A percentile compares a stretch with the other conserved stretches of the same genome.
Evolutionary conservation across 1,140 invertebrate genomes (phyloP).

Genomic region (Eciton burchellii): DNA sequence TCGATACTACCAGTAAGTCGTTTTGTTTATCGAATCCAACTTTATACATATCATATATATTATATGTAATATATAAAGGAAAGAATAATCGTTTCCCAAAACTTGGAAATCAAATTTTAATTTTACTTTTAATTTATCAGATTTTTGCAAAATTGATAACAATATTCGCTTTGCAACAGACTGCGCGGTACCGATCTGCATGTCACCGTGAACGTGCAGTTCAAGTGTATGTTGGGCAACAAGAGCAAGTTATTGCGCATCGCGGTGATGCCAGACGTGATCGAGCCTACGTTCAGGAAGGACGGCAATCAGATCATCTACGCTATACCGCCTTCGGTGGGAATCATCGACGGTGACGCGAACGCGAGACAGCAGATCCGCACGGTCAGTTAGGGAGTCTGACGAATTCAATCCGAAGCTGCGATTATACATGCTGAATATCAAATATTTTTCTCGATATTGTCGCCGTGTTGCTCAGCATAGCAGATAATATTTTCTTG

Average conservation of each 20-base stretch:
- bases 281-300: constrained; percentile 88
- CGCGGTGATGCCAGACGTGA: constrained; percentile 87
- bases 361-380: constrained; percentile 76
- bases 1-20: constrained; percentile 90
- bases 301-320: constrained; percentile 86
- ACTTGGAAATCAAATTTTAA: not conserved
- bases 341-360: constrained; percentile 78
- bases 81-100: not conserved
- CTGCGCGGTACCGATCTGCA: constrained; percentile 87
- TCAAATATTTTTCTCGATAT: constrained; percentile 32
- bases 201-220: constrained; percentile 88
- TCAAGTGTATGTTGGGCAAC: constrained; percentile 91
- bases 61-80: constrained; percentile 21
- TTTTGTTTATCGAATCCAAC: too few species aligned
- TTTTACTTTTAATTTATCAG: constrained; percentile 23
- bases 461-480: not conserved
- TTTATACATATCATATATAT: too few species aligned
- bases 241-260: constrained; percentile 89
- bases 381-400: constrained; percentile 68
- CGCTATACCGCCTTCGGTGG: constrained; percentile 84
- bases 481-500: not conserved
- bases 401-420: constrained; percentile 12
- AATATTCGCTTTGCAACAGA: constrained; percentile 80
- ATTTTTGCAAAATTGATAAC: constrained; percentile 2
- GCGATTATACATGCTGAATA: not conserved